These are phyloP conservation scores for Oenanthe melanoleuca DNA, from an alignment of 2,113 vertebrate genomes.

Conservation along the genomic window DNA sequence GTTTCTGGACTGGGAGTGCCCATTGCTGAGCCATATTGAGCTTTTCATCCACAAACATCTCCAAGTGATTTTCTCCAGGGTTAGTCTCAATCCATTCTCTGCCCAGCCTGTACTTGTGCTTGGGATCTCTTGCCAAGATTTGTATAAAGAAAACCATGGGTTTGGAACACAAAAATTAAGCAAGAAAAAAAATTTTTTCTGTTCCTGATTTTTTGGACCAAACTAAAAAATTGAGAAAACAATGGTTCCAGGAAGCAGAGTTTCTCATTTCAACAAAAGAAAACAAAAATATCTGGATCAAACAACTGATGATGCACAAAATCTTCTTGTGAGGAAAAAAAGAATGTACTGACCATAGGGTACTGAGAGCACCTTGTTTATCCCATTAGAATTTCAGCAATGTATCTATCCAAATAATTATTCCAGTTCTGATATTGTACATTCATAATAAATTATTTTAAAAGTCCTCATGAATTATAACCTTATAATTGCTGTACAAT, in stretches of 20 bases:
- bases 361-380: background rate
- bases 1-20: background rate
- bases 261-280: background rate
- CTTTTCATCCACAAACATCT: background rate
- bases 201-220: background rate
- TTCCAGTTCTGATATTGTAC: background rate
- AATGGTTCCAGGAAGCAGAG: background rate
- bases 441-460: background rate
- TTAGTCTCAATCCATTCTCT: background rate
- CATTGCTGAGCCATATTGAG: background rate
- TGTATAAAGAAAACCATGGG: background rate
- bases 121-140: background rate
- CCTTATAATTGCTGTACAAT: background rate
- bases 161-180: background rate
- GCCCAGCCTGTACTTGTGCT: background rate
- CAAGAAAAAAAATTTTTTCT: background rate
- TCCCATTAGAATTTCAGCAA: background rate
- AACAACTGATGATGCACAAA: background rate
- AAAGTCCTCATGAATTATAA: background rate
- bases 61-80: background rate
- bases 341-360: rapidly evolving
- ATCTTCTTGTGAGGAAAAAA: background rate
- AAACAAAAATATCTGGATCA: background rate
- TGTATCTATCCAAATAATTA: background rate
- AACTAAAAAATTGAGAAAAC: background rate